Base-by-base conservation (phyloP, 2,797 vertebrate species). In the Austrolebias charrua region DNA sequence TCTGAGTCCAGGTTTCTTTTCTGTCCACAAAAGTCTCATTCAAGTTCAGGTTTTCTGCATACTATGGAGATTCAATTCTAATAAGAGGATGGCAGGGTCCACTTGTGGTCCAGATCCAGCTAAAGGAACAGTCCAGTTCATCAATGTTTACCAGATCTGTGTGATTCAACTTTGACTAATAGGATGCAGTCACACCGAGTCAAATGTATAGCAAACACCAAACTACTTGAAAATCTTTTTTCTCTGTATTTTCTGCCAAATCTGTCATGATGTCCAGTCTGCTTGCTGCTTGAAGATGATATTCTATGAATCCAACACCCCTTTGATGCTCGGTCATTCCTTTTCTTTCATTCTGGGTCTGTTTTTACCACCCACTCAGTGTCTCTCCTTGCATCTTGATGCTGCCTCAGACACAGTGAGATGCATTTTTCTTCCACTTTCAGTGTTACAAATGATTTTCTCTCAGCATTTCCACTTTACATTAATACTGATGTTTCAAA, bases 211-310 rank as follows among this genome's bases (percentile, higher is more conserved):
- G 70, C 50, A 64, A 73, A 71, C 71, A 57, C 40, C 47, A 63
- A 38, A 69, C 40, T 9, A 10, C 35, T 38, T 11, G 10, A 38
- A 38, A 10, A 38, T 10, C 1, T 10, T 10, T 38, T 38, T 11
- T 11, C 35, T 9, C 35, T 11, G 35, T 10, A 1, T 38, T 57
- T 8, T 67, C 58, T 50, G 40, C 59, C 57, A 57, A 58, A 58
- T 73, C 53, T 18, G 45, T 28, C 24, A 52, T 29, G 43, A 28
- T 54, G 57, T 50, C 40, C 59, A 47, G n/a, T 50, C 38, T 75
- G 47, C 62, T 57, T 85, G 71, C 70, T 67, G 38, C 24, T 48
- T 56, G 51, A 56, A 31, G 56, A 63, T 71, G 54, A 76, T 73
- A 71, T 55, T 72, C 60, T 49, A 42, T 63, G 58, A 45, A 55